Conservation (phyloP, 2,888 invertebrate genomes). For the Carpatolechia fugitivella region DNA sequence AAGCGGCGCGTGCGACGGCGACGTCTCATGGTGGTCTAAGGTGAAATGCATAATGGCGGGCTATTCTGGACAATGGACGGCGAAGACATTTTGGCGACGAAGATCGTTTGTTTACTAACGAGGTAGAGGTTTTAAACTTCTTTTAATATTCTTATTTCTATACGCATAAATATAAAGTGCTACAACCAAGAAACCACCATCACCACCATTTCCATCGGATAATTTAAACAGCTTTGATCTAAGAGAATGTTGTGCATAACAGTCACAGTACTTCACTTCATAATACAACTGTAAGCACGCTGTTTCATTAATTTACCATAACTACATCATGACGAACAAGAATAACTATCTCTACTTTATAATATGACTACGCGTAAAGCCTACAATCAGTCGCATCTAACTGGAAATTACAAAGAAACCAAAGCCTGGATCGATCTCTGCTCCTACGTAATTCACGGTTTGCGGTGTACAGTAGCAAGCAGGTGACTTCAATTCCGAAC, state of each 20-base stretch:
- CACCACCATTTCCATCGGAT: too few species aligned
- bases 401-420: background rate
- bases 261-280: too few species aligned
- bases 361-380: too few species aligned
- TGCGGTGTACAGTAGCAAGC: background rate
- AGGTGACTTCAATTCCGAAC: background rate
- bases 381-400: background rate
- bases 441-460: conserved; percentile 2
- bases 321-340: too few species aligned
- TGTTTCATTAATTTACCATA: too few species aligned
- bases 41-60: conserved; percentile 24
- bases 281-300: too few species aligned
- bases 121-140: background rate
- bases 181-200: too few species aligned
- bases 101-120: conserved; percentile 9
- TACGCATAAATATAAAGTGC: too few species aligned
- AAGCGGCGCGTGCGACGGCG: conserved; percentile 40
- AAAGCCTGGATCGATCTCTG: background rate
- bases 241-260: too few species aligned
- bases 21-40: conserved; percentile 29
- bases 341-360: too few species aligned
- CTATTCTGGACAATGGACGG: conserved; percentile 2
- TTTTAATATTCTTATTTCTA: too few species aligned
- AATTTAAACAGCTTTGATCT: too few species aligned
- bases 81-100: conserved; percentile 9